Percentiles rank a stretch among this genome's conserved stretches.
These are phyloP conservation scores for Amiota minor DNA, from an alignment of 2,888 invertebrate species.

Conservation along the genomic window DNA sequence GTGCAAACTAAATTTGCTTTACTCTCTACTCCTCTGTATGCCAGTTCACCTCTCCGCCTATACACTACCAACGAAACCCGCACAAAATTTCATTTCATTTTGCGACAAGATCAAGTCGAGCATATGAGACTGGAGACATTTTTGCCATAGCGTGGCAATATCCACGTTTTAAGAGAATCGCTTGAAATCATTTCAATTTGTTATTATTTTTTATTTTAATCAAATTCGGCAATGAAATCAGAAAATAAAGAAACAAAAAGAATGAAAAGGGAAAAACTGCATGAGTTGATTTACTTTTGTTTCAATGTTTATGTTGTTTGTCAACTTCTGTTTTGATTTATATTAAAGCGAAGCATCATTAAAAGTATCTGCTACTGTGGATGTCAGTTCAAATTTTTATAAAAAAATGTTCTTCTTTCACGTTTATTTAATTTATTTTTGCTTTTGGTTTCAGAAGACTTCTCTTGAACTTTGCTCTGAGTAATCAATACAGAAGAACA, in stretches of 20 bases:
- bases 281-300: conserved; percentile 15
- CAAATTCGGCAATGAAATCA: conserved; percentile 4
- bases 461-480: conserved; percentile 9
- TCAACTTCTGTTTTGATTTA: too few species aligned
- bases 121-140: conserved; percentile 55
- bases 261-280: not conserved
- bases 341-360: not conserved
- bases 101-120: conserved; percentile 66
- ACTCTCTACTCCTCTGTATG: not conserved
- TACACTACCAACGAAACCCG: not conserved
- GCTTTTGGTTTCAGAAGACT: not conserved
- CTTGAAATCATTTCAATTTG: too few species aligned
- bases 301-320: too few species aligned
- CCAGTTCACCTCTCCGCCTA: not conserved
- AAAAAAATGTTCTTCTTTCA: too few species aligned
- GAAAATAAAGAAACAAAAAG: not conserved
- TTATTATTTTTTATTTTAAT: not conserved
- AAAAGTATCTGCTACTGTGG: not conserved
- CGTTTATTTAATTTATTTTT: not conserved
- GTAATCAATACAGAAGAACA: not conserved
- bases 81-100: conserved; percentile 15
- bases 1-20: conserved; percentile 12
- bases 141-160: conserved; percentile 35
- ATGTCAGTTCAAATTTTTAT: too few species aligned
- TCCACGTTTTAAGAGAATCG: not conserved